Base-by-base conservation (phyloP, 2,113 vertebrate species). In the Nannobrachium achirus region DNA sequence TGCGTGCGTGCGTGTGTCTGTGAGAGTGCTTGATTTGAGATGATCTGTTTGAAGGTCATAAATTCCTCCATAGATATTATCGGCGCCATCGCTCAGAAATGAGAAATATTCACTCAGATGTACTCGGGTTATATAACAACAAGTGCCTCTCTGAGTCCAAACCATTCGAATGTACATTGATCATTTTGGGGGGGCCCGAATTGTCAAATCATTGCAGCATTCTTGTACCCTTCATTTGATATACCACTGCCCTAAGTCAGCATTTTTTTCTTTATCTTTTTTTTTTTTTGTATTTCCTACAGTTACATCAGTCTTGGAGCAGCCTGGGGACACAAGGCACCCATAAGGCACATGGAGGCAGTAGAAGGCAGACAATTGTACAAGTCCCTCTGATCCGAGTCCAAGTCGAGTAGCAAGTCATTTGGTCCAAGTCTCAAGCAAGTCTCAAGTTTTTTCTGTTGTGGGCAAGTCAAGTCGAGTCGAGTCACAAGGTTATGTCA, bases 21-120 rank as follows among this genome's bases (percentile, higher is more conserved):
- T 16, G 64, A 70, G 61, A 69, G 69, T 69, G 45, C 20, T 64
- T 57, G 57, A 59, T 64, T 57, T 41, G 16, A n/a, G 16, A n/a
- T 72, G 39, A 52, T 73, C 71, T 78, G 63, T 64, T 33, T 55
- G 77, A 66, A 56, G 60, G 79, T 63, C 57, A 16, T 60, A 66
- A 11, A 1, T 59, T 25, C 51, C 3, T 1, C 48, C 52, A 44
- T 33, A 56, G 44, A 76, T 20, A 71, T 61, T 41, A 69, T 56
- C 62, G 51, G 19, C 58, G 59, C 25, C 40, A 55, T 14, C 13
- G 1, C n/a, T 69, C 60, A 49, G 40, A 71, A 39, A 48, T 2
- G 41, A 55, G 2, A 61, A 60, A 15, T 59, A 50, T 48, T 38
- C 49, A 42, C 71, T 20, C 40, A 60, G 67, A 63, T 57, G 39